phyloP scores from a whole-genome alignment of 1,140 invertebrate genomes.

The Nilaparvata lugens region DNA sequence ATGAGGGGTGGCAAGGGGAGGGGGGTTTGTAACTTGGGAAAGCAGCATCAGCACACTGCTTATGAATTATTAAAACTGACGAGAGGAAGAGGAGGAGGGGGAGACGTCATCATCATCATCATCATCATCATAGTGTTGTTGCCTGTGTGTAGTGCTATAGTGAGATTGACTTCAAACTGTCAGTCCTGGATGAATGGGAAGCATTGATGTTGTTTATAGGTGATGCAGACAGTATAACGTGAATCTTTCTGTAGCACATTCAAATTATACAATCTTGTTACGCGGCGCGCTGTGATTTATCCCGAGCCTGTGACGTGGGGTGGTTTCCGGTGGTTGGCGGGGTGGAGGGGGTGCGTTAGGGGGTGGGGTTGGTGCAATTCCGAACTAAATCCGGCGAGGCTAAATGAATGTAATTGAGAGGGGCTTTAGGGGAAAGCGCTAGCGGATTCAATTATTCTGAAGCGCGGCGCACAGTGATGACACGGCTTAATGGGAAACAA shows the following conservation, averaged over 20 bases:
- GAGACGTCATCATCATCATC: too few relatives aligned
- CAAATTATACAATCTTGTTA: conserved; percentile 14
- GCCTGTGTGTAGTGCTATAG: too few relatives aligned
- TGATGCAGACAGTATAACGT: too few relatives aligned
- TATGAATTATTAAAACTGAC: conserved; percentile 10
- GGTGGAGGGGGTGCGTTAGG: neutral
- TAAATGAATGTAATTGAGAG: conserved; percentile 13
- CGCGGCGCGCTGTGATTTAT: conserved; percentile 14
- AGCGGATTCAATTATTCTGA: conserved; percentile 8
- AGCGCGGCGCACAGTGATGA: conserved; percentile 1
- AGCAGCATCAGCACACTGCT: neutral
- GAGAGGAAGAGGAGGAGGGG: neutral
- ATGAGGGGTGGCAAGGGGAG: neutral
- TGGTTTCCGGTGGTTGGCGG: neutral
- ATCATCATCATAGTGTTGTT: too few relatives aligned
- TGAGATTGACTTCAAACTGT: too few relatives aligned
- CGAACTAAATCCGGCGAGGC: conserved; percentile 8
- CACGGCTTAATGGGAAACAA: conserved; percentile 12
- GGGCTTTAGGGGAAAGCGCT: neutral
- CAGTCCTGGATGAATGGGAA: too few relatives aligned
- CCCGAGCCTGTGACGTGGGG: neutral
- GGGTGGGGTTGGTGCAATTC: conserved; percentile 1
- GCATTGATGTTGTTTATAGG: too few relatives aligned
- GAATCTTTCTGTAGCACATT: conserved; percentile 1
- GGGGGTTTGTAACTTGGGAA: neutral